A percentile compares a stretch with the other conserved stretches of the same genome.
Evolutionary conservation across 2,113 vertebrate species (phyloP).

Genomic region (Callocephalon fimbriatum): DNA sequence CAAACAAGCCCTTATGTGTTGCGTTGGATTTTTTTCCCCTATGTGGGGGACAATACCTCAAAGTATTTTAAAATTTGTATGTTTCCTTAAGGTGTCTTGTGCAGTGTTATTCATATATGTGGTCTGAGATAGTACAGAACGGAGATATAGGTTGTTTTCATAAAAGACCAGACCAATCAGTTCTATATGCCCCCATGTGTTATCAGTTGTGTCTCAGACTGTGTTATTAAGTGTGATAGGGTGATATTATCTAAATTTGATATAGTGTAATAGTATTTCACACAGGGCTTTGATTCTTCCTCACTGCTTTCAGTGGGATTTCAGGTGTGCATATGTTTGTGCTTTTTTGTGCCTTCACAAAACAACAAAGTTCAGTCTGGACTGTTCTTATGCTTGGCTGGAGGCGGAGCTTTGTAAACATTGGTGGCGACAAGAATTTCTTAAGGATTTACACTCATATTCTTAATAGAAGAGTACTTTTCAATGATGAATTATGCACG

Average conservation of each 20-base stretch:
- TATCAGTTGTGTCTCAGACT: neutral
- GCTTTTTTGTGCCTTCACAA: neutral
- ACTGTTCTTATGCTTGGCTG: neutral
- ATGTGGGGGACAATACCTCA: neutral
- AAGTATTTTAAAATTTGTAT: neutral
- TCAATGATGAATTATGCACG: neutral
- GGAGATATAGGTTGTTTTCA: accelerated
- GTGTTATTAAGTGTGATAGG: accelerated
- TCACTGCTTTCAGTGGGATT: neutral
- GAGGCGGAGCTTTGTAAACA: neutral
- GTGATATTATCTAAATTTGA: accelerated
- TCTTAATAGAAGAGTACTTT: neutral
- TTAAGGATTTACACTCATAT: neutral
- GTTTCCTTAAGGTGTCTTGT: neutral
- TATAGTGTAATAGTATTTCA: neutral
- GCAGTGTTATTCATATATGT: neutral
- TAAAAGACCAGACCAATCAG: neutral
- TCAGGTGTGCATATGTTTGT: neutral
- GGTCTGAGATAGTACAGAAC: neutral
- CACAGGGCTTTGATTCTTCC: neutral
- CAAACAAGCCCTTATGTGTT: neutral
- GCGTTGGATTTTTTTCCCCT: neutral
- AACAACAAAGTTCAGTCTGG: neutral
- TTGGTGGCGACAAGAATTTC: neutral
- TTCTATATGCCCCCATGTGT: accelerated